A percentile compares a stretch with the other conserved stretches of the same genome.
These are phyloP conservation scores for Pachyramphus minor DNA, from an alignment of 2,113 vertebrate species.

Conservation along the genomic window DNA sequence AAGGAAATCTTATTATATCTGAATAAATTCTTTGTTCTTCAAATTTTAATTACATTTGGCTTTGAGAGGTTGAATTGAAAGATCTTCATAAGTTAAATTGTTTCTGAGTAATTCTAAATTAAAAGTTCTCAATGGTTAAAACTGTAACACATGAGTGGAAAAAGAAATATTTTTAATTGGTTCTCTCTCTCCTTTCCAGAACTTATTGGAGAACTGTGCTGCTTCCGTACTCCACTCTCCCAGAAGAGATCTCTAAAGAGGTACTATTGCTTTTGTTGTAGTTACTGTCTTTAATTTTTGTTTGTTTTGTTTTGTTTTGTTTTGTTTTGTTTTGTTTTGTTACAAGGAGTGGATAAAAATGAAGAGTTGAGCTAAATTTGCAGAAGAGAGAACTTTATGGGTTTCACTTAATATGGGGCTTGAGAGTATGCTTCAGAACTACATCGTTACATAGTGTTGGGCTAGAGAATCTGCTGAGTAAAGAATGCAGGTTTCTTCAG, in stretches of 20 bases:
- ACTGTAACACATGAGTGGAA: neutral
- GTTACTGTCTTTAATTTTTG: neutral
- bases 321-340: neutral
- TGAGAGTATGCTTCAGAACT: neutral
- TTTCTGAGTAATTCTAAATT: neutral
- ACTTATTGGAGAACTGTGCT: neutral
- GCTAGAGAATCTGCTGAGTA: neutral
- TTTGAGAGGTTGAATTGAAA: neutral
- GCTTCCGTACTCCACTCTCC: neutral
- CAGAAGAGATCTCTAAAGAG: neutral
- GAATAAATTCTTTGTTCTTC: neutral
- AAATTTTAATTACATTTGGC: neutral
- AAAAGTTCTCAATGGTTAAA: neutral
- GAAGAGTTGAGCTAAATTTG: neutral
- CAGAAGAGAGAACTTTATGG: neutral
- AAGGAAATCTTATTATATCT: neutral
- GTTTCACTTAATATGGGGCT: neutral
- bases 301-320: too few species aligned
- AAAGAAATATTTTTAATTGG: neutral
- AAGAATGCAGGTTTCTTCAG: neutral
- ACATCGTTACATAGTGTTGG: neutral
- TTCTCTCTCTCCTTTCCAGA: neutral
- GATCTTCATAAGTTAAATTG: neutral
- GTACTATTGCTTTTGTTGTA: neutral
- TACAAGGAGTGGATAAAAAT: neutral